Conservation (phyloP, 2,888 invertebrate species). For the Trissolcus japonicus region DNA sequence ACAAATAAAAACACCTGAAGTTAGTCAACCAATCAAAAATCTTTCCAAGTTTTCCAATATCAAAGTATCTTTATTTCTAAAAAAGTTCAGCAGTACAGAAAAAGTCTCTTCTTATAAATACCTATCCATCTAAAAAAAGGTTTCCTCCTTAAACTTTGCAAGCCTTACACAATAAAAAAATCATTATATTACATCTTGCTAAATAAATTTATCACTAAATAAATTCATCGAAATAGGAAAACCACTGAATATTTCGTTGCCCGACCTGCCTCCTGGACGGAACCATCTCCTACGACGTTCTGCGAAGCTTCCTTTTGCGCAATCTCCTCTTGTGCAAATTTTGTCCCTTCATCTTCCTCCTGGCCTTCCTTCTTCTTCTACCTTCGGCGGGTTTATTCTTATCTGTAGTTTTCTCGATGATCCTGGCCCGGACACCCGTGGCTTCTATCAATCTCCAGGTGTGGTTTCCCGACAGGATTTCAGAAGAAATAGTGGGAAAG, state of each 20-base stretch:
- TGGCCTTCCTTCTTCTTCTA: constrained; percentile 8
- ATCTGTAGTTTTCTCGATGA: constrained; percentile 39
- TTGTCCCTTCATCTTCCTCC: constrained; percentile 10
- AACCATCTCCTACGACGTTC: background rate
- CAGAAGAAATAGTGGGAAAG: constrained; percentile 33
- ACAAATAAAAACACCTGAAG: too few relatives aligned
- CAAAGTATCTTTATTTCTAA: too few relatives aligned
- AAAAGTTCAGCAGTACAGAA: too few relatives aligned
- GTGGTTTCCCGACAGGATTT: constrained; percentile 29
- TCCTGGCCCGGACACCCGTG: constrained; percentile 35
- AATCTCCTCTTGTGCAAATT: background rate
- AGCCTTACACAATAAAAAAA: background rate
- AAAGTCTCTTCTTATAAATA: too few relatives aligned
- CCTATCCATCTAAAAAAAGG: too few relatives aligned
- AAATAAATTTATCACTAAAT: background rate
- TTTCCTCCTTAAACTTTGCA: too few relatives aligned
- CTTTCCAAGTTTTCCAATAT: too few relatives aligned
- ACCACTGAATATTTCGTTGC: background rate
- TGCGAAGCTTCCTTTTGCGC: background rate
- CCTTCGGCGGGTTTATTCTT: constrained; percentile 21
- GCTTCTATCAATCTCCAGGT: constrained; percentile 50
- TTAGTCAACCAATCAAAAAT: too few relatives aligned
- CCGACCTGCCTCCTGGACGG: background rate
- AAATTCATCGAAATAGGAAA: constrained; percentile 1
- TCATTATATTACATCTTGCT: background rate